Conservation (phyloP, 2,113 vertebrate species). For the Cygnus buccinator region DNA sequence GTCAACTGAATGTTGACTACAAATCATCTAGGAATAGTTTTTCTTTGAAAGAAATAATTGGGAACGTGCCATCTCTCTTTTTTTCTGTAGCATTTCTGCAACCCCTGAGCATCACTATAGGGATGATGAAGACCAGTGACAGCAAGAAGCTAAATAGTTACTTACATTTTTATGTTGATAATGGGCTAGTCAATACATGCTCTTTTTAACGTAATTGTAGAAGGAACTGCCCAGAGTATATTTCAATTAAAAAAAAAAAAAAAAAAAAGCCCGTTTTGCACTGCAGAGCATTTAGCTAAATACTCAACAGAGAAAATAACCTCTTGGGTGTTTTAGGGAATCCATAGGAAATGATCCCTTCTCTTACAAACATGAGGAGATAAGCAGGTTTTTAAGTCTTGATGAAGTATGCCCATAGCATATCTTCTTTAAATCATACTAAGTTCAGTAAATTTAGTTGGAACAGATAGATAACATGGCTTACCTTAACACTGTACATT, state of each 20-base stretch:
- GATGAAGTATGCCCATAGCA: rapidly evolving
- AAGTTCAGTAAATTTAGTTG: not conserved
- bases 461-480: not conserved
- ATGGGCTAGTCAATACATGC: not conserved
- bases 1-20: not conserved
- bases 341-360: not conserved
- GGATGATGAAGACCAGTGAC: not conserved
- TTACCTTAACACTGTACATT: not conserved
- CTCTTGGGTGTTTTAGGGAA: too few species aligned
- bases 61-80: not conserved
- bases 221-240: not conserved
- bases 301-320: too few species aligned
- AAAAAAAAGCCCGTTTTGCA: too few species aligned
- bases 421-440: not conserved
- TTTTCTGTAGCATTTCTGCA: not conserved
- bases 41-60: not conserved
- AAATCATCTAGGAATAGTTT: not conserved
- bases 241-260: not conserved
- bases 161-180: not conserved
- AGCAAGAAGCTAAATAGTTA: not conserved
- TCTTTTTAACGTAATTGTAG: not conserved
- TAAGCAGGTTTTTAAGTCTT: not conserved
- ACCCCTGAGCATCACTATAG: not conserved
- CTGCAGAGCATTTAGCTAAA: too few species aligned
- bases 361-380: not conserved